phyloP scores from a whole-genome alignment of 2,113 vertebrate species.

The Hydrochoerus hydrochaeris region DNA sequence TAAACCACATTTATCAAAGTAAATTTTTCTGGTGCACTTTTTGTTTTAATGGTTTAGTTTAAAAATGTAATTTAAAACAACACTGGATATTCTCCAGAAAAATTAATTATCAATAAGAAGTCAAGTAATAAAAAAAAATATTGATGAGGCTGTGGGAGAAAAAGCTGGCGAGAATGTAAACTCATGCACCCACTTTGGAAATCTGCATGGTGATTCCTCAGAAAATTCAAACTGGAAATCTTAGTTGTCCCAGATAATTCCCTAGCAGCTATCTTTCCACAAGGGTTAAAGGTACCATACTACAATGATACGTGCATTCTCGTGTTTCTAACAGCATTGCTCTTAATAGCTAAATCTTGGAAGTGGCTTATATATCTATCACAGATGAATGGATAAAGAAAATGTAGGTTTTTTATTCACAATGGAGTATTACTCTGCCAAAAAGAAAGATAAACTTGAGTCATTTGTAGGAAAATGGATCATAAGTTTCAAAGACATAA shows the following conservation, averaged over 20 bases:
- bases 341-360: neutral
- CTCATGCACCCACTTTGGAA: neutral
- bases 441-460: neutral
- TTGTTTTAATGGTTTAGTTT: neutral
- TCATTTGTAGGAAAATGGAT: neutral
- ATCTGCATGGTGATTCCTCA: neutral
- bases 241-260: neutral
- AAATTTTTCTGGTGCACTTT: neutral
- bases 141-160: neutral
- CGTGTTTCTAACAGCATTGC: too few species aligned
- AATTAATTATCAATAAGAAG: neutral
- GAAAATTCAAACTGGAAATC: neutral
- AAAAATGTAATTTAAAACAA: neutral
- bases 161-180: neutral
- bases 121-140: neutral
- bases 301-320: neutral
- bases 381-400: neutral
- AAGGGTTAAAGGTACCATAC: neutral
- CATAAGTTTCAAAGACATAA: neutral
- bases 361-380: neutral
- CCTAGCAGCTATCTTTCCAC: neutral
- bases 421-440: neutral
- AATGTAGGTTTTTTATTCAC: neutral
- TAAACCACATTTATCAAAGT: neutral
- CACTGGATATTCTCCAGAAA: neutral